phyloP scores from a whole-genome alignment of 2,113 vertebrate species.

The Orthonyx spaldingii region DNA sequence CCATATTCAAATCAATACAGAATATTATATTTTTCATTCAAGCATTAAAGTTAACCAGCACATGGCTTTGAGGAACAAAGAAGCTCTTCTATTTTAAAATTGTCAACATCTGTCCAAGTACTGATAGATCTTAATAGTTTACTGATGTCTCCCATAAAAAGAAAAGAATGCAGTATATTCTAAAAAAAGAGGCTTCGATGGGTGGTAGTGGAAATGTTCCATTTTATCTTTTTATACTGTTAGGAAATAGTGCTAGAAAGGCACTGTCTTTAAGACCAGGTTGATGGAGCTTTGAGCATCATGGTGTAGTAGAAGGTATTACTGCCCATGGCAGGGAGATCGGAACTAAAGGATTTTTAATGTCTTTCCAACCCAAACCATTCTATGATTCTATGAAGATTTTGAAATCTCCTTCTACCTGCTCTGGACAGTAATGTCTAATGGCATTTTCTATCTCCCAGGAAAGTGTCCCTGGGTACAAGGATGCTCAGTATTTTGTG shows the following conservation, averaged over 20 bases:
- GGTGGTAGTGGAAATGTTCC: not conserved
- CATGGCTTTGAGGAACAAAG: not conserved
- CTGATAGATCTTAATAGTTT: not conserved
- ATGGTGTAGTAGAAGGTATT: not conserved
- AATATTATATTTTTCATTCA: not conserved
- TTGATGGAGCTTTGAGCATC: not conserved
- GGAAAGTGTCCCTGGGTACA: not conserved
- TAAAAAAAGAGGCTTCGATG: not conserved
- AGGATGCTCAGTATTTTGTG: not conserved
- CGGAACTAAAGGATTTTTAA: not conserved
- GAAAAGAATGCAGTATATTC: not conserved
- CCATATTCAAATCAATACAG: not conserved
- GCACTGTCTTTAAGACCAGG: not conserved
- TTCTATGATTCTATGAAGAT: not conserved
- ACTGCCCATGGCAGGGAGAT: not conserved
- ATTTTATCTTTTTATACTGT: not conserved
- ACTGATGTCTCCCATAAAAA: not conserved
- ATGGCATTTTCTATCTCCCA: not conserved
- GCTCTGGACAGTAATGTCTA: not conserved
- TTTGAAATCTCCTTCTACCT: not conserved
- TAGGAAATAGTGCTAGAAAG: not conserved
- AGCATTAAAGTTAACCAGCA: not conserved
- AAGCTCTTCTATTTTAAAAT: not conserved
- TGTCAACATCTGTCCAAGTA: not conserved
- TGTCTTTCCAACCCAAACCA: not conserved